Base-by-base conservation (phyloP, 1,140 invertebrate species). In the Agrypnia vestita region DNA sequence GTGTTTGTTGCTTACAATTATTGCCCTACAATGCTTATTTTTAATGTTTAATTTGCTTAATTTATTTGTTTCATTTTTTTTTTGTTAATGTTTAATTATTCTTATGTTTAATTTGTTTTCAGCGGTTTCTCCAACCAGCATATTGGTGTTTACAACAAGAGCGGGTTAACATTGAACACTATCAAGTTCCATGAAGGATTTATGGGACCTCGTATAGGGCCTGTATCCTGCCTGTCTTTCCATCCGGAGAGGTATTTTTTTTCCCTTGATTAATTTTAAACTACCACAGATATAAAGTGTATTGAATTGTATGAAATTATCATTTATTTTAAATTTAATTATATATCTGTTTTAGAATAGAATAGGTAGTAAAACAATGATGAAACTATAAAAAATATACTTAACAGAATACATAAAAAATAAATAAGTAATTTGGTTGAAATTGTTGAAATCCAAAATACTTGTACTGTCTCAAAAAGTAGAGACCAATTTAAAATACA, bases 141-240 rank as follows among this genome's bases (percentile, higher is more conserved):
- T 81, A 95, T 97, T 75, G 93, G 91, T 78, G 91, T 97, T 7
- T 95, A 95, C 87, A 94, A 94, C 84, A 91, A 93, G 76, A 90
- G 91, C 53, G 96, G 96, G 15, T 88, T 90, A 4, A 86, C 89
- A 35, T 91, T 96, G 79, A 95, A 94, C 85, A 92, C 93, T 0
- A 94, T 97, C 84, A 95, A 95, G 86, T 94, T 94, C 84, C 95
- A 97, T 85, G 96, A 98, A 85, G 96, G 96, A 59, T 97, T 98
- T 86, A 97, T 97, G 92, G 95, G 94, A 46, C 93, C 96, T 81
- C 91, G 95, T 83, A 95, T 96, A 78, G 95, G 94, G 15, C 93
- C 95, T 43, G 94, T 97, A 72, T 95, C 92, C 81, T 97, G 95
- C 86, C 87, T 98, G 80, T 93, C 93, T 73, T 98, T 97, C 89